Base-by-base conservation (phyloP, 2,113 vertebrate genomes). In the Gopherus evgoodei region DNA sequence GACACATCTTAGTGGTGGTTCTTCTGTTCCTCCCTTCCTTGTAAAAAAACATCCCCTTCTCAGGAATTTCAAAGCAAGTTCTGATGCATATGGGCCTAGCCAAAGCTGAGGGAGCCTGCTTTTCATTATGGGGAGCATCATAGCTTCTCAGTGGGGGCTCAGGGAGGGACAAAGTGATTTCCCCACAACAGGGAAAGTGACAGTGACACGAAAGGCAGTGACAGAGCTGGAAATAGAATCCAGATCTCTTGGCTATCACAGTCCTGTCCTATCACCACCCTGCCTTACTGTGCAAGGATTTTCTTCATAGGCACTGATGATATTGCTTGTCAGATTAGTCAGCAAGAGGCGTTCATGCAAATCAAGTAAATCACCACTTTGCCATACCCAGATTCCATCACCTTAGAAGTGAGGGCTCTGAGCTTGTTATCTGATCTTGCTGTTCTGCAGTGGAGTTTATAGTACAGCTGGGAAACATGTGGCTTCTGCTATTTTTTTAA, bases 401-500 rank as follows among this genome's bases (percentile, higher is more conserved):
- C 42, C 21, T 75, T 56, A 53, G 21, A 72, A 29, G 52, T 1
- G 3, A 87, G 81, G 44, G 87, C 82, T 91, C 86, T 85, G 86
- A 38, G n/a, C n/a, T 50, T 85, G 54, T 27, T 56, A 5, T 50
- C 31, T 86, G n/a, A 53, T 52, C 54, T 76, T 21, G 4, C 13
- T 69, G 57, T 13, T 62, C 35, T 90, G 8, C 54, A 25, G 57
- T 83, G 81, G n/a, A 81, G n/a, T 44, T 27, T 9, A 50, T 7
- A 17, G 14, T 4, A 4, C 78, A 49, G 14, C 50, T 75, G 31
- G 85, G 53, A 91, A 90, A 31, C 24, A 83, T 91, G 65, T 79
- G 83, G 65, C 87, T 93, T 92, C 53, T 75, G 42, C 81, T 25
- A 12, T 42, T 27, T 88, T 91, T 96, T 86, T 87, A 22, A 59